Base-by-base conservation (phyloP, 2,888 invertebrate genomes). In the Hemaris fuciformis region DNA sequence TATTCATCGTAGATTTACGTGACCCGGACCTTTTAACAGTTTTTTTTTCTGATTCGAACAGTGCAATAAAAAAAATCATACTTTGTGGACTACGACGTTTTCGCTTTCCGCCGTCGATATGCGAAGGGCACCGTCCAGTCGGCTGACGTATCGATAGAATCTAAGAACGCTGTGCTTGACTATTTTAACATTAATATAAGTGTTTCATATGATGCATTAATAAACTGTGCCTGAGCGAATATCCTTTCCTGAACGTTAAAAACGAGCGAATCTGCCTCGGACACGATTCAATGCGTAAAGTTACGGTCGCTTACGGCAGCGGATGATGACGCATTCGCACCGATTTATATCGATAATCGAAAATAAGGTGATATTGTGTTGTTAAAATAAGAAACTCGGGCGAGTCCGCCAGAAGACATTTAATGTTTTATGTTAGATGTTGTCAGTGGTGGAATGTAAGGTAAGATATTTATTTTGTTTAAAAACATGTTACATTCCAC, bases 251-350 rank as follows among this genome's bases (percentile, higher is more conserved):
- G 45, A 5, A 56, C 25, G 10, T 63, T 46, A 38, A 57, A n/a
- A 53, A 62, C 61, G 64, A 64, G 71, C 65, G 70, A 71, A 78
- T 71, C 79, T 81, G 80, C 72, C 65, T 73, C 78, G 79, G 80
- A 79, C 74, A 75, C 74, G 27, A 41, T 46, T 25, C 1, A 48
- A 7, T 23, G 46, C 23, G n/a, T 20, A 48, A n/a, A 31, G 13
- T 53, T 8, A n/a, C n/a, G n/a, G n/a, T 20, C 43, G 20, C 43
- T 10, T 20, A 20, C 43, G 43, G 20, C 43, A 10, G 43, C 18
- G 18, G 27, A 18, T 53, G 25, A 15, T 4, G 7, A 25, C 25
- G 46, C 46, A 25, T n/a, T 48, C 6, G 6, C 7, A 43, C 8
- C 43, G 18, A 43, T 20, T n/a, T 25, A 25, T 23, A 25, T 0